phyloP scores from a whole-genome alignment of 2,888 invertebrate genomes.

The Herminia tarsipennalis region DNA sequence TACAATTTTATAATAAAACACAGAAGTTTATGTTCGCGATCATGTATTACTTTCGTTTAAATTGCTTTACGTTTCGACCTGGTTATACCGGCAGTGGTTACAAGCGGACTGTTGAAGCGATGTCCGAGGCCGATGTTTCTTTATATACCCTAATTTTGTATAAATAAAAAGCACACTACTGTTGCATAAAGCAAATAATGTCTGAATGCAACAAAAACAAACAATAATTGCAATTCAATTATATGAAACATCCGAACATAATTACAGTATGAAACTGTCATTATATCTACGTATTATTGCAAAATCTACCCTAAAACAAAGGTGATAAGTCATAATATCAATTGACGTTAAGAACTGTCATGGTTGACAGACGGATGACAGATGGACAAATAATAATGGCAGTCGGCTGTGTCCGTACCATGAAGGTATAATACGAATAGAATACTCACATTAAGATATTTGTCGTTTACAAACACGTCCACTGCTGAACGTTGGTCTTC shows the following conservation, averaged over 20 bases:
- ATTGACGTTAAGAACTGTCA: constrained; percentile 4
- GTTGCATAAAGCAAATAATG: background rate
- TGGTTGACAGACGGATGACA: constrained; percentile 29
- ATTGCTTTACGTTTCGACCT: too few relatives aligned
- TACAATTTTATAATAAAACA: too few relatives aligned
- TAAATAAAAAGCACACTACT: background rate
- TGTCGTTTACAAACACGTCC: too few relatives aligned
- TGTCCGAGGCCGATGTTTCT: too few relatives aligned
- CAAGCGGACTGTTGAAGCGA: too few relatives aligned
- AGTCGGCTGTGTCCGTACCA: constrained; percentile 22
- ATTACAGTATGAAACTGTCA: constrained; percentile 35
- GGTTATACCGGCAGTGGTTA: too few relatives aligned
- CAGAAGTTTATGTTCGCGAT: too few relatives aligned
- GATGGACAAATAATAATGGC: constrained; percentile 37
- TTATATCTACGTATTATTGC: constrained; percentile 8
- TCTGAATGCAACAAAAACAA: constrained; percentile 18
- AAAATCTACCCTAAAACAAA: constrained; percentile 4
- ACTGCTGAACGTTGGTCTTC: too few relatives aligned
- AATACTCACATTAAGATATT: too few relatives aligned
- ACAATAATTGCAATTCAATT: constrained; percentile 30
- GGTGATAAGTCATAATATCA: constrained; percentile 6
- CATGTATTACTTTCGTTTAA: too few relatives aligned
- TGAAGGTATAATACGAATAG: too few relatives aligned
- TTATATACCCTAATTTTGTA: too few relatives aligned
- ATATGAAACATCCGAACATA: constrained; percentile 16